These are phyloP conservation scores for Beaufortia kweichowensis DNA, from an alignment of 2,113 vertebrate species.

Conservation along the genomic window DNA sequence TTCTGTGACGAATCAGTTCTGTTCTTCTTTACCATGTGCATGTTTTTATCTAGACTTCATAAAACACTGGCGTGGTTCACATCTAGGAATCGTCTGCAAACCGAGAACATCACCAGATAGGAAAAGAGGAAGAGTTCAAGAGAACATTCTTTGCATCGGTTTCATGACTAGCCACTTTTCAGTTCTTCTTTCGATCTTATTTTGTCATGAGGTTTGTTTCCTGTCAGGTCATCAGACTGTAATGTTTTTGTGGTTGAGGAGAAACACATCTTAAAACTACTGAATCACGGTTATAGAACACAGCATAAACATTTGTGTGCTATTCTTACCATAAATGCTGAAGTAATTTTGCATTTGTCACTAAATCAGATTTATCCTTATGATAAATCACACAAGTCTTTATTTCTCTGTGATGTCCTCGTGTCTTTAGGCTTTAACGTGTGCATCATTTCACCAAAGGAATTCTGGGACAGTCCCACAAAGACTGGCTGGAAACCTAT, in stretches of 20 bases:
- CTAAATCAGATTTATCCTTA: no score
- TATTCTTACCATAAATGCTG: neutral
- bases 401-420: no score
- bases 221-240: slow-evolving; percentile 19
- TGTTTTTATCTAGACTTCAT: no score
- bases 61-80: neutral
- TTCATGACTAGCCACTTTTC: slow-evolving; percentile 37
- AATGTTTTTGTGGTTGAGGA: neutral
- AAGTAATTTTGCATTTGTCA: no score
- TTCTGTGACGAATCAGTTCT: neutral
- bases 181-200: slow-evolving; percentile 44
- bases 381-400: no score
- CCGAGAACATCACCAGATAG: neutral
- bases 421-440: neutral
- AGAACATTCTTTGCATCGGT: slow-evolving; percentile 36
- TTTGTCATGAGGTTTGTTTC: slow-evolving; percentile 31
- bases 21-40: neutral
- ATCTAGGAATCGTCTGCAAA: neutral
- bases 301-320: neutral
- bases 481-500: slow-evolving; percentile 31
- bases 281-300: no score
- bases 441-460: neutral
- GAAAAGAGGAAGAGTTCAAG: slow-evolving; percentile 19
- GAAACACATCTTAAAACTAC: neutral
- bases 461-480: neutral